Evolutionary conservation across 2,888 invertebrate species (phyloP).

Genomic region (Patella depressa): DNA sequence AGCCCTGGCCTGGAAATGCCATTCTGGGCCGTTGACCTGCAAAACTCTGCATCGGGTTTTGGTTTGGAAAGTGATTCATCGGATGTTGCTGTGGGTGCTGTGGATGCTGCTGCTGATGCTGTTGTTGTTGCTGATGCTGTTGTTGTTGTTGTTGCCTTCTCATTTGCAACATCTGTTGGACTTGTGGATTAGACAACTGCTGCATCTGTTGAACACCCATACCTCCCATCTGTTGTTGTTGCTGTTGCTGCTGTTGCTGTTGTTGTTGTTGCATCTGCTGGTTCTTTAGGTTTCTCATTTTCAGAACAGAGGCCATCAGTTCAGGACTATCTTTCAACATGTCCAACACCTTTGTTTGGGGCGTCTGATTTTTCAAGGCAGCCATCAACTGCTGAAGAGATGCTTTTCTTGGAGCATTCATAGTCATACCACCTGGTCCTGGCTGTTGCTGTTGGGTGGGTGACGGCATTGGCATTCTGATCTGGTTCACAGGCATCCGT

Average conservation of each 20-base stretch:
- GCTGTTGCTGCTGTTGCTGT: conserved; percentile 56
- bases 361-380: conserved; percentile 90
- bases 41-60: conserved; percentile 49
- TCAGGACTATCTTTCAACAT: conserved; percentile 95
- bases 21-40: conserved; percentile 70
- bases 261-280: conserved; percentile 48
- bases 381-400: conserved; percentile 81
- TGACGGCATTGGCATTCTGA: conserved; percentile 39
- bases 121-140: conserved; percentile 58
- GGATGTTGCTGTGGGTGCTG: conserved; percentile 57
- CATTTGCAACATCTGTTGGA: conserved; percentile 39
- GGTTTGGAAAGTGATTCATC: conserved; percentile 35
- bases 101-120: conserved; percentile 57
- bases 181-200: conserved; percentile 58
- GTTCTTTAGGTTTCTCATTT: conserved; percentile 76
- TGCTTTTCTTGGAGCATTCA: conserved; percentile 55
- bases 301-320: conserved; percentile 94
- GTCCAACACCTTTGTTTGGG: conserved; percentile 88
- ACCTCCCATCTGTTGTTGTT: conserved; percentile 28
- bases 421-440: conserved; percentile 48
- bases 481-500: conserved; percentile 21
- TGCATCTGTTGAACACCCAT: conserved; percentile 30
- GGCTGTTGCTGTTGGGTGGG: conserved; percentile 39
- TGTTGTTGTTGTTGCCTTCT: conserved; percentile 61
- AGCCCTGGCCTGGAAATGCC: neutral